Base-by-base conservation (phyloP, 2,888 invertebrate genomes). In the Pycnomerus fuliginosus region DNA sequence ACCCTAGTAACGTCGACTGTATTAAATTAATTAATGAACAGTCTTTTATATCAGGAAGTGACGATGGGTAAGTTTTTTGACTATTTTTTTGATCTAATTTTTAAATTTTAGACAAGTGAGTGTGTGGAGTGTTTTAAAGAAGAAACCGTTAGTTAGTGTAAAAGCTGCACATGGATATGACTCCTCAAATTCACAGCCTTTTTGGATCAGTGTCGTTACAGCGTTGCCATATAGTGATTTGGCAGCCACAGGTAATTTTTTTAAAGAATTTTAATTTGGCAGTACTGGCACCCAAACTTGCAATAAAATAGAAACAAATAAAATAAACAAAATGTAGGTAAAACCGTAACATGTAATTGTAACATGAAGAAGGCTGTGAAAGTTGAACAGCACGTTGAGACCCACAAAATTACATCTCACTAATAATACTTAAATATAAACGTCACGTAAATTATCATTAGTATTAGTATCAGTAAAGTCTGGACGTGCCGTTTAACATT, bases 11-110 rank as follows among this genome's bases (percentile, higher is more conserved):
- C 45, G 83, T 98, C 48, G 98, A 98, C 71, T 82, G 81, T 63
- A 90, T 98, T 0, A 86, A 86, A 63, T 77, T 96, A 30, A 81
- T 99, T 40, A 94, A 96, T 69, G 96, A 97, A 63, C 90, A 94
- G 56, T 86, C 90, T 71, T 99, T 98, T 73, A 75, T 97, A 1
- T 90, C 95, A 1, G 90, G 91, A 12, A 88, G 90, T 40, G 91
- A 93, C 64, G 92, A 96, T 75, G 98, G 98, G 74, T 83, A 74
- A 69, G 15, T 1, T n/a, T 12, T 12, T 15, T n/a, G n/a, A n/a
- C 31, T 7, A 12, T 40, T 44, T 41, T 13, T 27, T 32, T 39
- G 3, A n/a, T n/a, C n/a, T n/a, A n/a, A n/a, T n/a, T n/a, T n/a
- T n/a, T n/a, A n/a, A n/a, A n/a, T n/a, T n/a, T n/a, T 11, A 79